phyloP scores from a whole-genome alignment of 2,888 invertebrate genomes.

The Piscicola geometra region DNA sequence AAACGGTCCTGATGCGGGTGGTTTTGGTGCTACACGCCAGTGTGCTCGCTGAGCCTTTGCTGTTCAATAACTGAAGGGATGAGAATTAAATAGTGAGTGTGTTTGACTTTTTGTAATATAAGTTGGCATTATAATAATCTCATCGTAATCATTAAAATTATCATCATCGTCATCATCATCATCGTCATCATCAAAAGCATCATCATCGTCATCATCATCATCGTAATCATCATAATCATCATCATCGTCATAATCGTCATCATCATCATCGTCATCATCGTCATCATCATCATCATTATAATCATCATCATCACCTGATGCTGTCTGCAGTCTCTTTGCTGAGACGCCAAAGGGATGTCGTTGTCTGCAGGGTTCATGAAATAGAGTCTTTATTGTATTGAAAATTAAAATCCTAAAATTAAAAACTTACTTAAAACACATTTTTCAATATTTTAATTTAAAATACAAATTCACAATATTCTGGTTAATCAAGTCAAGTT shows the following conservation, averaged over 20 bases:
- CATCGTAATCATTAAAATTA: not conserved
- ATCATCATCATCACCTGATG: not conserved
- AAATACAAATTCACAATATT: too few relatives aligned
- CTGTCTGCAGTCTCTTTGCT: not conserved
- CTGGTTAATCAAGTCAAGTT: too few relatives aligned
- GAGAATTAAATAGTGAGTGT: not conserved
- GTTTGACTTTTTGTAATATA: not conserved
- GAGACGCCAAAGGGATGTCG: not conserved
- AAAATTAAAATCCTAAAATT: too few relatives aligned
- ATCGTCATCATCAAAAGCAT: conserved; percentile 9
- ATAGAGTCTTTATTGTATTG: too few relatives aligned
- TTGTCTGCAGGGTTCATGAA: not conserved
- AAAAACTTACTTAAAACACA: too few relatives aligned
- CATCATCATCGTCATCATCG: too few relatives aligned
- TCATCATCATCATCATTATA: not conserved
- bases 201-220: too few relatives aligned
- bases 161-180: conserved; percentile 13
- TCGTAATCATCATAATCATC: too few relatives aligned
- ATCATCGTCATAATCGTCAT: too few relatives aligned
- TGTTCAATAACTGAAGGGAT: not conserved
- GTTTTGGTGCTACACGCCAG: conserved; percentile 19
- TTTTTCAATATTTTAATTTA: too few relatives aligned
- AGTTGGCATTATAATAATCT: not conserved
- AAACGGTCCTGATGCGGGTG: conserved; percentile 82
- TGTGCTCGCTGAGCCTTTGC: not conserved